These are phyloP conservation scores for Ispidina picta DNA, from an alignment of 2,797 vertebrate species.

Conservation along the genomic window DNA sequence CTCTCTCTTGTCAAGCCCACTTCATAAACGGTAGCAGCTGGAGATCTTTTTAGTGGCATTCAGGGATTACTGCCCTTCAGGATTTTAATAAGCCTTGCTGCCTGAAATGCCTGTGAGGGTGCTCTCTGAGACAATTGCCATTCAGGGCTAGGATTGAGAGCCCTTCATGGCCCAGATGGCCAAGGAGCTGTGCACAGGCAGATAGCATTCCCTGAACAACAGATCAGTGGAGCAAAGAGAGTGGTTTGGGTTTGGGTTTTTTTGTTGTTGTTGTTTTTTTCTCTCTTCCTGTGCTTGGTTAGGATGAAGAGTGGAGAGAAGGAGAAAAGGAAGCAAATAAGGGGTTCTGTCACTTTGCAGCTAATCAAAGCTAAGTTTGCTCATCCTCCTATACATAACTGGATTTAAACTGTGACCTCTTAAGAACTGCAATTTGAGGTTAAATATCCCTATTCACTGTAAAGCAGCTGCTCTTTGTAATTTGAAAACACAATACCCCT, in stretches of 20 bases:
- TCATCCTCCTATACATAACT: slow-evolving; percentile 8
- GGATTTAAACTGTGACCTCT: slow-evolving; percentile 51
- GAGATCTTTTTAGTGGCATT: slow-evolving; percentile 81
- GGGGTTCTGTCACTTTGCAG: slow-evolving; percentile 41
- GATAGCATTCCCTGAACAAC: slow-evolving; percentile 40
- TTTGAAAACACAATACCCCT: slow-evolving; percentile 22
- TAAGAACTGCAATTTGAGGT: slow-evolving; percentile 15
- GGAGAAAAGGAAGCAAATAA: neutral
- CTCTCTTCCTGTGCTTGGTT: neutral
- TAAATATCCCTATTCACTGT: neutral
- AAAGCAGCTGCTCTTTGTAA: neutral
- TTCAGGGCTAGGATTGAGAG: slow-evolving; percentile 73
- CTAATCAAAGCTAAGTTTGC: slow-evolving; percentile 39
- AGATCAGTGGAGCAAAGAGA: slow-evolving; percentile 61
- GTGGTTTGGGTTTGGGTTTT: neutral
- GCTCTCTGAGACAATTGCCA: slow-evolving; percentile 81
- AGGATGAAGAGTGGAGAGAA: neutral
- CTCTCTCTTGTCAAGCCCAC: slow-evolving; percentile 73
- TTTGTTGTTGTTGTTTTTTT: neutral
- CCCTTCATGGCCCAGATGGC: slow-evolving; percentile 77
- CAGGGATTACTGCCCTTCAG: slow-evolving; percentile 87
- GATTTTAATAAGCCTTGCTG: slow-evolving; percentile 84
- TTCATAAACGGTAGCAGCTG: slow-evolving; percentile 87
- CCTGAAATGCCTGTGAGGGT: slow-evolving; percentile 79
- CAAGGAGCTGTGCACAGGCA: slow-evolving; percentile 46